A percentile compares a stretch with the other conserved stretches of the same genome.
phyloP scores from a whole-genome alignment of 2,113 vertebrate genomes.

The Anhinga anhinga region DNA sequence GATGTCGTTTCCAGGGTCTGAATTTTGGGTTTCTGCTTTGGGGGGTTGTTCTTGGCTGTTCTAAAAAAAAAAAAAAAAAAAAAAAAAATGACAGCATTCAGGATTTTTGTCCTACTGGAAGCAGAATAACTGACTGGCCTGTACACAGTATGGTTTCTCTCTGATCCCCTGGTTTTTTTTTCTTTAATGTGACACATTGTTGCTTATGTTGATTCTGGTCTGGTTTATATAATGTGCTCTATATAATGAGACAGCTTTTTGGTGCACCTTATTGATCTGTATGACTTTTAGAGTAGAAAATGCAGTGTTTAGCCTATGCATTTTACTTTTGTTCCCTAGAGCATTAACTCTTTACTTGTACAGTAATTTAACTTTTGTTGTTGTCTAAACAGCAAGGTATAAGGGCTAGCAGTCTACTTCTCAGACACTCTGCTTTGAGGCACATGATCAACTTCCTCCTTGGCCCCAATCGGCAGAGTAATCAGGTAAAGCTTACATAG shows the following conservation, averaged over 20 bases:
- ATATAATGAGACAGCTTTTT: not conserved
- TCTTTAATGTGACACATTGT: not conserved
- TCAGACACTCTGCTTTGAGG: constrained; percentile 89
- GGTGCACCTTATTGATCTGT: not conserved
- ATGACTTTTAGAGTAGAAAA: not conserved
- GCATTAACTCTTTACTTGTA: not conserved
- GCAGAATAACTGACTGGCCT: not conserved
- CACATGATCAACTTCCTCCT: constrained; percentile 94
- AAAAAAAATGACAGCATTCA: not conserved
- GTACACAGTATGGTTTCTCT: not conserved
- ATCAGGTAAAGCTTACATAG: constrained; percentile 78
- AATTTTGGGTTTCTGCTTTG: not conserved
- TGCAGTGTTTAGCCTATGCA: not conserved
- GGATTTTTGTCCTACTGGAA: not conserved
- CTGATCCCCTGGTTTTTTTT: not conserved
- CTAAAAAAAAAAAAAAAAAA: too few species aligned
- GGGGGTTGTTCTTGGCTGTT: not conserved
- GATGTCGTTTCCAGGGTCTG: not conserved
- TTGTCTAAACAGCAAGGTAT: constrained; percentile 81
- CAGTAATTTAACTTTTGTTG: not conserved
- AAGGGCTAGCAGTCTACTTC: constrained; percentile 86
- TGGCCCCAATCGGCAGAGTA: constrained; percentile 87
- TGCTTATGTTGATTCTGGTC: not conserved
- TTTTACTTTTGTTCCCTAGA: not conserved
- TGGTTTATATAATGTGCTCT: not conserved